phyloP scores from a whole-genome alignment of 1,140 invertebrate genomes.

The Conus betulinus region DNA sequence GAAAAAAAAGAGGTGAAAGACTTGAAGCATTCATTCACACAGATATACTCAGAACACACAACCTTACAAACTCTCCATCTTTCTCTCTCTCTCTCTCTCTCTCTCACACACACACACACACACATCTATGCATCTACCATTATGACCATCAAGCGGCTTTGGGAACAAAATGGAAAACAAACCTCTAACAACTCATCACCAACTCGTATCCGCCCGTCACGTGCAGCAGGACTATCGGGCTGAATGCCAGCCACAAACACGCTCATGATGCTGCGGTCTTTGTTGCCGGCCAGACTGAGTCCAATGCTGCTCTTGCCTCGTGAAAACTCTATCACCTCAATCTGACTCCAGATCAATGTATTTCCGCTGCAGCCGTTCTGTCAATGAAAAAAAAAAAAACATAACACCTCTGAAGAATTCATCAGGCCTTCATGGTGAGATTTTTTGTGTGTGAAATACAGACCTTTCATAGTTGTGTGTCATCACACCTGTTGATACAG shows the following conservation, averaged over 20 bases:
- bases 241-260: slow-evolving; percentile 97
- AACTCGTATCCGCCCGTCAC: slow-evolving; percentile 86
- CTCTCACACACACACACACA: no score
- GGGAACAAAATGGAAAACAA: slow-evolving; percentile 25
- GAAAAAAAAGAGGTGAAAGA: no score
- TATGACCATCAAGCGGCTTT: no score
- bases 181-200: slow-evolving; percentile 98
- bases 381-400: background rate
- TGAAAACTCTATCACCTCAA: slow-evolving; percentile 84
- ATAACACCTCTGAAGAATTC: background rate
- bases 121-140: no score
- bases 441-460: no score
- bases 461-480: no score
- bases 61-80: no score
- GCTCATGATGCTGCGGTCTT: slow-evolving; percentile 95
- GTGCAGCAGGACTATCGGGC: slow-evolving; percentile 87
- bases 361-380: slow-evolving; percentile 94
- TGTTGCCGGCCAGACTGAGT: slow-evolving; percentile 94
- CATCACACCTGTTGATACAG: no score
- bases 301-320: slow-evolving; percentile 83
- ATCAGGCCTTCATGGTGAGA: no score
- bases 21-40: no score
- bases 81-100: no score
- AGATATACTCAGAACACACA: no score
- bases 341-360: slow-evolving; percentile 86